Evolutionary conservation across 1,140 invertebrate genomes (phyloP).

Genomic region (Epicauta chinensis): DNA sequence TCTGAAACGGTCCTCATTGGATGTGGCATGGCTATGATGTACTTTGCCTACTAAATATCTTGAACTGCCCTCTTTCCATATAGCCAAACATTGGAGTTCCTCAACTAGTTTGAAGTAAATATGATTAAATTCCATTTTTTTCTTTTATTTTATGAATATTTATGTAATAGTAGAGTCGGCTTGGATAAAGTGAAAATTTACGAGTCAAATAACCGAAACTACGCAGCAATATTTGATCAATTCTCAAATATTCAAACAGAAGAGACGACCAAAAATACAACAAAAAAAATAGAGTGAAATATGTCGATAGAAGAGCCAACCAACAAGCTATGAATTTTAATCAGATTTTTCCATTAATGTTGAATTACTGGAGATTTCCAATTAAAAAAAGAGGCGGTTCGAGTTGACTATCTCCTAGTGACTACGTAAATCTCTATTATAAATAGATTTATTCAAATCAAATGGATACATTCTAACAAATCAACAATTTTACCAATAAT

Average conservation of each 20-base stretch:
- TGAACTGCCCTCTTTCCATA: constrained; percentile 84
- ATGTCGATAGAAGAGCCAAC: too few relatives aligned
- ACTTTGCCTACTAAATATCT: constrained; percentile 77
- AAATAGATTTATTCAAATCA: too few relatives aligned
- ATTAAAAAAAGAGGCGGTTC: too few relatives aligned
- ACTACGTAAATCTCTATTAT: too few relatives aligned
- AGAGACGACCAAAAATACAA: too few relatives aligned
- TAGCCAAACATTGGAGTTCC: constrained; percentile 76
- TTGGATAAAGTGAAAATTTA: constrained; percentile 13
- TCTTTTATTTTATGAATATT: background rate
- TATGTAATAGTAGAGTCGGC: background rate
- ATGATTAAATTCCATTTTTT: background rate
- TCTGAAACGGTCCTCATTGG: constrained; percentile 84
- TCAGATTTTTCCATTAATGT: too few relatives aligned
- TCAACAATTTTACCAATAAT: too few relatives aligned
- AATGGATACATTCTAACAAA: too few relatives aligned
- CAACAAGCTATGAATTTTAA: too few relatives aligned
- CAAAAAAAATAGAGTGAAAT: too few relatives aligned
- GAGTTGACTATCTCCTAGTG: too few relatives aligned
- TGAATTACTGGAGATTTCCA: too few relatives aligned
- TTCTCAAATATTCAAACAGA: constrained; percentile 1
- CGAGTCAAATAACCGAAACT: constrained; percentile 1
- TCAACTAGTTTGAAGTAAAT: constrained; percentile 68
- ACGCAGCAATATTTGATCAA: background rate
- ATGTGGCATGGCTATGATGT: constrained; percentile 75